Evolutionary conservation across 2,113 vertebrate species (phyloP).

Genomic region (Megaceryle torquata): DNA sequence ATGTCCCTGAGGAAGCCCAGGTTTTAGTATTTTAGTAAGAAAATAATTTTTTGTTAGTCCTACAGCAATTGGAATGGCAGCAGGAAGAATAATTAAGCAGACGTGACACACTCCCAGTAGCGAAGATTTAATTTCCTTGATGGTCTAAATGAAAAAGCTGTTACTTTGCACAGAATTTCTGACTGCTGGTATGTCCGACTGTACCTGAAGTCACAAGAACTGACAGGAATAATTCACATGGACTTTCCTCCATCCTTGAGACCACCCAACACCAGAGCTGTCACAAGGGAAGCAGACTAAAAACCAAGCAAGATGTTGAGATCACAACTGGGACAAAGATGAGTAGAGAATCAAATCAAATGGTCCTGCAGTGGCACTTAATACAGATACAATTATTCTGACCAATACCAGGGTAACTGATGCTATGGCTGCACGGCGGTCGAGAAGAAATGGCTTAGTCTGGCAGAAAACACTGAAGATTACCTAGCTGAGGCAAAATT

Average conservation of each 20-base stretch:
- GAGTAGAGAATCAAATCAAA: not conserved
- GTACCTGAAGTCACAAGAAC: not conserved
- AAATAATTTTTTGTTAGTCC: not conserved
- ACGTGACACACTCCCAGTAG: not conserved
- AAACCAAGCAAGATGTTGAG: not conserved
- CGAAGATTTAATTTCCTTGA: not conserved
- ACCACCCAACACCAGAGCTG: not conserved
- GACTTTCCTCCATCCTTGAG: not conserved
- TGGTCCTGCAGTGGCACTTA: not conserved
- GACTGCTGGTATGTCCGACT: not conserved
- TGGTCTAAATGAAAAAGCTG: not conserved
- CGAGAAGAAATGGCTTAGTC: not conserved
- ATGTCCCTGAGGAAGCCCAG: not conserved
- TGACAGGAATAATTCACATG: fast-evolving
- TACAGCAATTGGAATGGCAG: not conserved
- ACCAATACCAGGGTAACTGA: not conserved
- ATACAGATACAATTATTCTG: not conserved
- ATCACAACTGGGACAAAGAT: not conserved
- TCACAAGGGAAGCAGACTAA: not conserved
- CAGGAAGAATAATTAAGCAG: not conserved
- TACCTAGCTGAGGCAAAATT: not conserved
- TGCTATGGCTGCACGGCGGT: not conserved
- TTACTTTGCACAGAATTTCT: not conserved
- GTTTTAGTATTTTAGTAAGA: not conserved
- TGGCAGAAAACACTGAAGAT: not conserved